phyloP scores from a whole-genome alignment of 2,888 invertebrate species.

The Latheticus oryzae region DNA sequence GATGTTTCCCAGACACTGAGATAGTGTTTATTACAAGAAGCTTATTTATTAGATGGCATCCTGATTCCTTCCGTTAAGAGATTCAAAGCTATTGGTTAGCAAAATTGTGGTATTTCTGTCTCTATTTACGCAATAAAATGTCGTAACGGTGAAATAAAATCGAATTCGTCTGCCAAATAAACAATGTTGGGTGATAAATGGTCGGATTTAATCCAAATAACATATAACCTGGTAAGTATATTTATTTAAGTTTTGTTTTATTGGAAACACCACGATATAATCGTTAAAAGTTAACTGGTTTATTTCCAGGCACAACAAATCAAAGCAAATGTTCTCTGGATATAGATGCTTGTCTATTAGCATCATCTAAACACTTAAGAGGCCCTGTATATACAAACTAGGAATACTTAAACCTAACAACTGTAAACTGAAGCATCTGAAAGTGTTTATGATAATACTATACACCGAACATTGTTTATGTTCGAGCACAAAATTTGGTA shows the following conservation, averaged over 20 bases:
- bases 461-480: slow-evolving; percentile 60
- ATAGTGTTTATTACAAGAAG: slow-evolving; percentile 37
- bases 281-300: slow-evolving; percentile 46
- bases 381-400: slow-evolving; percentile 61
- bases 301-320: slow-evolving; percentile 49
- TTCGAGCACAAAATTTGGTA: slow-evolving; percentile 61
- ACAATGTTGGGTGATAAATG: slow-evolving; percentile 42
- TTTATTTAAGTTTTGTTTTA: slow-evolving; percentile 48
- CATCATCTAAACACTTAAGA: slow-evolving; percentile 62
- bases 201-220: slow-evolving; percentile 41
- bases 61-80: slow-evolving; percentile 23
- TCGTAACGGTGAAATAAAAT: slow-evolving; percentile 38
- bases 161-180: slow-evolving; percentile 39
- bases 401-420: slow-evolving; percentile 62
- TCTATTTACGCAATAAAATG: slow-evolving; percentile 36
- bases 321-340: slow-evolving; percentile 58
- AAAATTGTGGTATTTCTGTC: slow-evolving; percentile 30
- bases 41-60: slow-evolving; percentile 33
- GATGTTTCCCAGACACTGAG: slow-evolving; percentile 48
- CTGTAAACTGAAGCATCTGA: slow-evolving; percentile 62
- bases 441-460: slow-evolving; percentile 60
- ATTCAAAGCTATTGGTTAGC: slow-evolving; percentile 13
- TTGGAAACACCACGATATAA: slow-evolving; percentile 46
- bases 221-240: slow-evolving; percentile 44
- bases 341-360: slow-evolving; percentile 63